phyloP scores from a whole-genome alignment of 2,113 vertebrate genomes.

The Lepisosteus oculatus region DNA sequence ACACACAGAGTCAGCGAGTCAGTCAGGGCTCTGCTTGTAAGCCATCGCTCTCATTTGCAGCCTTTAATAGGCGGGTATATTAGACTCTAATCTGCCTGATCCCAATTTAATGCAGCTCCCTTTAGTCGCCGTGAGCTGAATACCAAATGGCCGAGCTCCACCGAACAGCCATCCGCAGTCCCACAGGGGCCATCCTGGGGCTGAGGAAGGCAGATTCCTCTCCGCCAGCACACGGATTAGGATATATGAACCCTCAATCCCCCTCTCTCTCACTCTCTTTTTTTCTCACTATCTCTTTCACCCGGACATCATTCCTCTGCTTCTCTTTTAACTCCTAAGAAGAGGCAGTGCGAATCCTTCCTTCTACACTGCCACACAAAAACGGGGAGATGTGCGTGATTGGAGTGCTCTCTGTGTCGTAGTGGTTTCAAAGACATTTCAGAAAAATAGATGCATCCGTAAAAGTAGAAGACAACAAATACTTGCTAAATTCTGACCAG shows the following conservation, averaged over 20 bases:
- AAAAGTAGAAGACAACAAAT: too few relatives aligned
- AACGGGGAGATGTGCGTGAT: too few relatives aligned
- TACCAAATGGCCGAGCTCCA: conserved; percentile 63
- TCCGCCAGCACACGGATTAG: conserved; percentile 62
- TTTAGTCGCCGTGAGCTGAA: conserved; percentile 68
- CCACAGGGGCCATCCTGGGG: conserved; percentile 62
- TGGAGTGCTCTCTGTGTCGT: too few relatives aligned
- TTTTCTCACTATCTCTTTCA: not conserved
- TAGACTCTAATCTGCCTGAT: conserved; percentile 98
- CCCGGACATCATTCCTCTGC: not conserved
- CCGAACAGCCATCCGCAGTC: conserved; percentile 67
- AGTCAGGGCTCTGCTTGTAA: conserved; percentile 57
- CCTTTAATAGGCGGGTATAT: conserved; percentile 87
- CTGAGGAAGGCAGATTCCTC: conserved; percentile 77
- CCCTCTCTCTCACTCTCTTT: not conserved
- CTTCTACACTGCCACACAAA: not conserved
- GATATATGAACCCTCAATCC: conserved; percentile 55
- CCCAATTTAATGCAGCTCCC: conserved; percentile 94
- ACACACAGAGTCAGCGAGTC: conserved; percentile 35
- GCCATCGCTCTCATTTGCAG: conserved; percentile 90
- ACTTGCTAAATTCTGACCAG: too few relatives aligned
- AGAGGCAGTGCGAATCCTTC: too few relatives aligned
- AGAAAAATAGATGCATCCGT: too few relatives aligned
- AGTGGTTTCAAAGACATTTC: too few relatives aligned
- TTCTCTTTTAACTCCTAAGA: not conserved